Percentiles rank a stretch among this genome's conserved stretches.
These are phyloP conservation scores for Microcebus ravelobensis DNA, from an alignment of 2,113 vertebrate genomes.

Conservation along the genomic window DNA sequence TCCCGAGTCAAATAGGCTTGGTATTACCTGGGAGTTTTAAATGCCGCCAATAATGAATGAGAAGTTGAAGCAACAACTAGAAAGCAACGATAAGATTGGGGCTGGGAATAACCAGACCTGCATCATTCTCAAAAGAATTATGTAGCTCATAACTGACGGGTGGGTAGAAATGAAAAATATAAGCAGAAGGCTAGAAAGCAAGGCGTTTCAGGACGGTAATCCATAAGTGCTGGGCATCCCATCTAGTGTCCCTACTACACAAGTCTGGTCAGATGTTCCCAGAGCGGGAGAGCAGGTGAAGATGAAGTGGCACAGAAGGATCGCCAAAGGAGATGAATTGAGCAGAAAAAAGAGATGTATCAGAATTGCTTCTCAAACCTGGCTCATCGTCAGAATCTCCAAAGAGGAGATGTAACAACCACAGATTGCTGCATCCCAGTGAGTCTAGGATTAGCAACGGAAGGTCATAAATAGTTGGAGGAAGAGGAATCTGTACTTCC, in stretches of 20 bases:
- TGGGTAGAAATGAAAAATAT: neutral
- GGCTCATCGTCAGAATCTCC: neutral
- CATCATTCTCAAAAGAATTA: neutral
- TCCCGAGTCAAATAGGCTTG: neutral
- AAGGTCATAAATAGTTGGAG: neutral
- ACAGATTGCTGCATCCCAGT: neutral
- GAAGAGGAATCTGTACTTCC: neutral
- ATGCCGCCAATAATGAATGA: neutral
- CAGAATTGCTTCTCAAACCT: neutral
- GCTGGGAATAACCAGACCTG: neutral
- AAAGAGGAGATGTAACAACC: neutral
- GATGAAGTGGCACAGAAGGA: neutral
- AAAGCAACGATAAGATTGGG: neutral
- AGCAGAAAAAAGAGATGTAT: neutral
- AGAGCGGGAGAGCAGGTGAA: neutral
- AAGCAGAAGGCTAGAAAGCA: neutral
- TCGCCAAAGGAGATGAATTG: neutral
- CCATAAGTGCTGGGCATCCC: neutral
- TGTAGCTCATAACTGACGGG: neutral
- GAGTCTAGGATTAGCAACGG: neutral
- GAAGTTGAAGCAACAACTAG: neutral
- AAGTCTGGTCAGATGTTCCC: neutral
- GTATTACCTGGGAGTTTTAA: neutral
- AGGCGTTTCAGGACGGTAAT: neutral
- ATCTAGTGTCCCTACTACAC: neutral